phyloP scores from a whole-genome alignment of 2,888 invertebrate species.

The Agonopterix alstromeriana region DNA sequence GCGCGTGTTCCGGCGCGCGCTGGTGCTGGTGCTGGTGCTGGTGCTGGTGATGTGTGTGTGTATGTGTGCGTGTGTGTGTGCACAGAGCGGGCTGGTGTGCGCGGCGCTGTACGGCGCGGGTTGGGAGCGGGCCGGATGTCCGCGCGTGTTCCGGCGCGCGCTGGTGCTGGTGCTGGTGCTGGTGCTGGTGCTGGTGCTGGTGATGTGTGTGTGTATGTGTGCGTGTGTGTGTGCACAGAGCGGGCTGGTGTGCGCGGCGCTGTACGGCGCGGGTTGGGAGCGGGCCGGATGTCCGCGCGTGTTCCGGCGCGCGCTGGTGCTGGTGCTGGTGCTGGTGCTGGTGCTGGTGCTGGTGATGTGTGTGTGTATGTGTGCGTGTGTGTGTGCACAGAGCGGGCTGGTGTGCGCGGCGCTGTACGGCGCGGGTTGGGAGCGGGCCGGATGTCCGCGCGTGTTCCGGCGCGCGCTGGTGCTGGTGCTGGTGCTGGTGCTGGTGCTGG shows the following conservation, averaged over 20 bases:
- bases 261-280: constrained; percentile 55
- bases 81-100: constrained; percentile 56
- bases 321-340: constrained; percentile 61
- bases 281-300: constrained; percentile 22
- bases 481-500: constrained; percentile 59
- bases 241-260: constrained; percentile 43
- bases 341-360: constrained; percentile 65
- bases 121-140: constrained; percentile 37
- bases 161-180: constrained; percentile 63
- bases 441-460: constrained; percentile 14
- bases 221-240: constrained; percentile 39
- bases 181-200: constrained; percentile 60
- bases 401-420: constrained; percentile 55
- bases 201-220: too few relatives aligned
- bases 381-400: constrained; percentile 45
- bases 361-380: background rate
- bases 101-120: constrained; percentile 52
- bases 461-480: constrained; percentile 57
- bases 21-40: constrained; percentile 62
- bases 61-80: background rate
- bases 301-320: constrained; percentile 39
- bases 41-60: constrained; percentile 37
- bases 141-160: constrained; percentile 22
- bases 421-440: constrained; percentile 44
- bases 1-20: constrained; percentile 24